Evolutionary conservation across 2,797 vertebrate species (phyloP).

Genomic region (Selene dorsalis): DNA sequence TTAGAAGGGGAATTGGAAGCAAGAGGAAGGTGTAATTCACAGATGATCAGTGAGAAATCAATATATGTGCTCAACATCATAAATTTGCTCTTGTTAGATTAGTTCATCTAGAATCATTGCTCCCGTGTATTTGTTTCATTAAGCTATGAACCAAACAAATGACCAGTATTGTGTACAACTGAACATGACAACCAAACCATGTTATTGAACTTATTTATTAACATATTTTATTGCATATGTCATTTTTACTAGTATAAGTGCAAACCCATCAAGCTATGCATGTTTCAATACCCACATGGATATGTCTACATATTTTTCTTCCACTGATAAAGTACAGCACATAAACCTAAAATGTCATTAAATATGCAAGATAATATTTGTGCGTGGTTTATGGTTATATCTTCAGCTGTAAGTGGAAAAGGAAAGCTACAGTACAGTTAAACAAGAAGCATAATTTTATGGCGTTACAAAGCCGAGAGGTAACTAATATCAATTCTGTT

Average conservation of each 20-base stretch:
- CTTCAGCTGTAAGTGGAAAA: slow-evolving; percentile 18
- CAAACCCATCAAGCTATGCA: slow-evolving; percentile 5
- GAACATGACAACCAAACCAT: slow-evolving; percentile 5
- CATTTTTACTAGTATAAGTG: background rate
- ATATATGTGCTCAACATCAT: background rate
- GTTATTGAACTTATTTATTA: slow-evolving; percentile 9
- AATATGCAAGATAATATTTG: slow-evolving; percentile 39
- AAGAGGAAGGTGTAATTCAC: background rate
- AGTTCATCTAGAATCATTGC: background rate
- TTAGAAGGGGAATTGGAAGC: background rate
- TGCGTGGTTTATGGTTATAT: slow-evolving; percentile 29
- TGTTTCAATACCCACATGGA: slow-evolving; percentile 3
- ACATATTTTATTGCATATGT: slow-evolving; percentile 44
- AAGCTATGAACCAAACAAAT: background rate
- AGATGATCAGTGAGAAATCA: background rate
- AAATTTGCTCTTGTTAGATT: background rate
- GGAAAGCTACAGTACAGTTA: slow-evolving; percentile 16
- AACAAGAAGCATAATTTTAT: slow-evolving; percentile 22
- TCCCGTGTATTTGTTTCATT: background rate
- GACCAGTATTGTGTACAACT: background rate
- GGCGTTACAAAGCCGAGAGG: slow-evolving; percentile 44
- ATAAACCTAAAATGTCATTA: slow-evolving; percentile 17
- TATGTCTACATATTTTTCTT: slow-evolving; percentile 4
- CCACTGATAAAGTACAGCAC: slow-evolving; percentile 14
- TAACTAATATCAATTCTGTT: slow-evolving; percentile 42